These are phyloP conservation scores for Microhierax caerulescens DNA, from an alignment of 2,797 vertebrate species.

Conservation along the genomic window DNA sequence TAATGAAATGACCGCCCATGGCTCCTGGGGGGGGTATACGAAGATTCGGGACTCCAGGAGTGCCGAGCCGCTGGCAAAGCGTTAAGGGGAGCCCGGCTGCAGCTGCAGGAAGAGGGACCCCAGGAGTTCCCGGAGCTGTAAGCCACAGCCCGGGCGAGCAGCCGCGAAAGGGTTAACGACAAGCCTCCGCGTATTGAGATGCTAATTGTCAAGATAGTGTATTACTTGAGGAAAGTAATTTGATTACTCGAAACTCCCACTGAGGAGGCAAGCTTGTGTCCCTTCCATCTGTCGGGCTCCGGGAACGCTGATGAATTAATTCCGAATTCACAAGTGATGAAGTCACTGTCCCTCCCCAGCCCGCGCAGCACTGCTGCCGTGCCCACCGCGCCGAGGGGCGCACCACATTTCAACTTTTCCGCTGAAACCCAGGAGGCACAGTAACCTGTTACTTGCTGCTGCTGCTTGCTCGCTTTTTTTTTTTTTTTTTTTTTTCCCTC, in stretches of 20 bases:
- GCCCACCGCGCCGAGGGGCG: neutral
- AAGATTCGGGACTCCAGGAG: neutral
- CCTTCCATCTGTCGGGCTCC: constrained; percentile 18
- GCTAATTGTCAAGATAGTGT: neutral
- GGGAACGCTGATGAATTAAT: neutral
- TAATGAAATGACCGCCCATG: neutral
- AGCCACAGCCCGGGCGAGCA: neutral
- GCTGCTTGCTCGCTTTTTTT: neutral
- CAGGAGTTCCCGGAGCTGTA: neutral
- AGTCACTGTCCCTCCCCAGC: constrained; percentile 8
- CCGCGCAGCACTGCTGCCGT: constrained; percentile 20
- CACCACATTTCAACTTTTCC: constrained; percentile 71
- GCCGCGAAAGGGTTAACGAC: constrained; percentile 23
- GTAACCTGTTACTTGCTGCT: constrained; percentile 87
- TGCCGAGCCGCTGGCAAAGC: neutral
- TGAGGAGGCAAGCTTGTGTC: constrained; percentile 6
- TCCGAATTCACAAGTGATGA: constrained; percentile 8
- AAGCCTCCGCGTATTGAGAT: neutral
- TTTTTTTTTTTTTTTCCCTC: neutral
- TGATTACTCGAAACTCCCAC: constrained; percentile 38
- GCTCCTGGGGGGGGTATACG: neutral
- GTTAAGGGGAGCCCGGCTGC: neutral
- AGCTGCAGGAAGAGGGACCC: neutral
- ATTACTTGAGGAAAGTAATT: constrained; percentile 40
- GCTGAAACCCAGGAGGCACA: constrained; percentile 78